Evolutionary conservation across 2,888 invertebrate genomes (phyloP), one percentile per base, ranked within the genome.

Genomic region (Eupithecia subumbrata): DNA sequence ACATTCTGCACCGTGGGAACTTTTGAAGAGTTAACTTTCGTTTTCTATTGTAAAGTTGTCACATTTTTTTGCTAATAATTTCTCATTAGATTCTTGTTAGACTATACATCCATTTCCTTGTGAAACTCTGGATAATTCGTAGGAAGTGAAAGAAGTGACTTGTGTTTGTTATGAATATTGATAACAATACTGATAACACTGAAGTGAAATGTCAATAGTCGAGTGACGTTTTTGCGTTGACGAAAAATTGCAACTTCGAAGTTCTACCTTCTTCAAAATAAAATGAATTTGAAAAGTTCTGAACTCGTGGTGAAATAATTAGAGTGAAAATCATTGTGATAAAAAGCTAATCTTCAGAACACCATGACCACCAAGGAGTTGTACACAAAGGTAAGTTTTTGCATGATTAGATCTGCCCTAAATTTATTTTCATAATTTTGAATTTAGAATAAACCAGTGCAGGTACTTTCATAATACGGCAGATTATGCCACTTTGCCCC

Each of bases 301-400:
- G 85, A 89, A 83, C 89, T 88, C 85, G 91, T 91, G 85, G 91
- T 92, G 84, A 92, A 92, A 89, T 92, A 79, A 84, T 80, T 77
- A 80, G 77, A 82, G 83, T 79, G 77, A 77, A 80, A 81, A 79
- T 68, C 83, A 82, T 80, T 79, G 80, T 78, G 78, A 80, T 78
- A 77, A 75, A 78, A 71, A 72, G 43, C 25, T 60, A 25, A 69
- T 70, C 74, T 76, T 80, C 80, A 81, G 82, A 76, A 82, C 74
- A 84, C 48, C 69, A 93, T 95, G 95, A 95, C 95, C 73, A 95
- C 95, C 75, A 95, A 95, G 88, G 95, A 95, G 86, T 86, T 95
- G 1, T 95, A 95, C 79, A 95, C 95, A 25, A 94, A 95, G 95
- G 95, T 95, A 92, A 80, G 8, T 45, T 30, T 64, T 22, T 64